A percentile compares a stretch with the other conserved stretches of the same genome.
These are phyloP conservation scores for Drosophila histrio DNA, from an alignment of 2,888 invertebrate genomes.

Conservation along the genomic window DNA sequence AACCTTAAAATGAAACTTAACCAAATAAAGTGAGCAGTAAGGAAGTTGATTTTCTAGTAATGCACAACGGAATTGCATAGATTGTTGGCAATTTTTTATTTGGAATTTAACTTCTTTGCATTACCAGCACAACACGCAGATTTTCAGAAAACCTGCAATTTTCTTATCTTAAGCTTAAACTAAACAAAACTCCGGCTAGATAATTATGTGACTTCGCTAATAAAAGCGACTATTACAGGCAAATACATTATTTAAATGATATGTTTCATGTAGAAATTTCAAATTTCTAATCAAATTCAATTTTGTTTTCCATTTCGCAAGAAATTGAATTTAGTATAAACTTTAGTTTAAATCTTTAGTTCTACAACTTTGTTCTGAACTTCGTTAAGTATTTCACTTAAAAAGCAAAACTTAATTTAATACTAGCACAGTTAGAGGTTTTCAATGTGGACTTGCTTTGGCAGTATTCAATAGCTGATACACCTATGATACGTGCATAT, in stretches of 20 bases:
- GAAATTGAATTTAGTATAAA: neutral
- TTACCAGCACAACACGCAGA: slow-evolving; percentile 34
- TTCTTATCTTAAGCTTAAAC: slow-evolving; percentile 12
- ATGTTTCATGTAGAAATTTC: neutral
- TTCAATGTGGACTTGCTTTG: neutral
- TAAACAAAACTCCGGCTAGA: slow-evolving; percentile 18
- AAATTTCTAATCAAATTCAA: neutral
- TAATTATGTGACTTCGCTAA: neutral
- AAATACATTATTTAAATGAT: too few relatives aligned
- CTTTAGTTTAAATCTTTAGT: neutral
- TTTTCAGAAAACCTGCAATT: slow-evolving; percentile 9
- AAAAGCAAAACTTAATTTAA: neutral
- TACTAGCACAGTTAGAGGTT: neutral
- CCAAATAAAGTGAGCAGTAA: slow-evolving; percentile 34
- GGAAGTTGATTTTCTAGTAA: slow-evolving; percentile 24
- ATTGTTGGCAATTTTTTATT: slow-evolving; percentile 25
- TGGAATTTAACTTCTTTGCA: slow-evolving; percentile 17
- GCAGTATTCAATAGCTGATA: slow-evolving; percentile 18
- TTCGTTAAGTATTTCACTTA: neutral
- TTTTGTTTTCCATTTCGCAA: neutral
- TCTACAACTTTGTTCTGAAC: neutral
- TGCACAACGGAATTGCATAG: slow-evolving; percentile 31
- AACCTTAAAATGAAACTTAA: slow-evolving; percentile 19
- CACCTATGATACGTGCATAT: slow-evolving; percentile 13
- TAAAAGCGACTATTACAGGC: too few relatives aligned